Evolutionary conservation across 2,888 invertebrate genomes (phyloP), one percentile per base, ranked within the genome.

Genomic region (Zaprionus lineosus): DNA sequence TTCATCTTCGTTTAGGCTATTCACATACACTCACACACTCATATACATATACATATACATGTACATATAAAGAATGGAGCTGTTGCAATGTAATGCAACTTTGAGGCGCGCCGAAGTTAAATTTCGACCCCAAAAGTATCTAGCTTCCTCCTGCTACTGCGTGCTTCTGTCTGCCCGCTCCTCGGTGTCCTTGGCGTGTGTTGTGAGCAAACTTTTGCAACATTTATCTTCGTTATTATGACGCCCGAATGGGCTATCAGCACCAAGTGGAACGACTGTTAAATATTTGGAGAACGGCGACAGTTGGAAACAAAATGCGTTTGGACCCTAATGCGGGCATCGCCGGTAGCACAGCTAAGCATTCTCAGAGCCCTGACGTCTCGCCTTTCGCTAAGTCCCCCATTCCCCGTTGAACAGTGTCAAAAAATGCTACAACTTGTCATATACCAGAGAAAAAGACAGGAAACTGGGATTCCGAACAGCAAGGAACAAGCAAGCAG

Each of bases 141-240:
- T 12, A 8, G 4, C 24, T 46, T 9, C 15, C 14, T 9, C 5
- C 31, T 28, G 21, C n/a, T 41, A 41, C 31, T 7, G 18, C 8
- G 18, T 46, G 31, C 18, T 8, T 0, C 19, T 9, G 5, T 3
- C 18, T 33, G 7, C 18, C 0, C 1, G 1, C 3, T 12, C 9
- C n/a, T 7, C 6, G 39, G 40, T 14, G 41, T 29, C 24, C 44
- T 43, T 53, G 71, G 52, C 40, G 59, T 61, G 61, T 69, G 56
- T 59, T 76, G 58, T 33, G 15, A 48, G 66, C 47, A 77, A 81
- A 82, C 58, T 86, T 86, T 77, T 44, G 60, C 56, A 72, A 72
- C 81, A 82, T 82, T 82, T 82, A 82, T 82, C 81, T 86, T 82
- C 86, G 84, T 82, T 86, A 81, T 84, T 84, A 81, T 85, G 82